Conservation (phyloP, 2,113 vertebrate genomes). For the Camelus bactrianus region DNA sequence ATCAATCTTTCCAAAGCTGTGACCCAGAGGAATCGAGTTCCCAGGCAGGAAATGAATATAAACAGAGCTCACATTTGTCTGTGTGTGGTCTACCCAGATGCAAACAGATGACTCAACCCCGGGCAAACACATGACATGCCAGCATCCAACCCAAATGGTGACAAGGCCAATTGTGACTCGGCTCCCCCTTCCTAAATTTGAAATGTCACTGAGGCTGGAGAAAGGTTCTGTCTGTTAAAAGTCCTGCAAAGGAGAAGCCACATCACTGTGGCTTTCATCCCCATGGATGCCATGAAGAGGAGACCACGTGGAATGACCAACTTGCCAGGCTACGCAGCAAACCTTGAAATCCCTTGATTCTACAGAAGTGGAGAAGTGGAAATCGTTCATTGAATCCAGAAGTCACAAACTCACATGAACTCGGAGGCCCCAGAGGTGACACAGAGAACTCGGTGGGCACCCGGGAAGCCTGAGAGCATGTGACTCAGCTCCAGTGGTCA, state of each 20-base stretch:
- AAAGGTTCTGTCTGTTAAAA: slow-evolving; percentile 43
- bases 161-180: slow-evolving; percentile 53
- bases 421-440: not conserved
- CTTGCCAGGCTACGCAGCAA: not conserved
- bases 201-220: slow-evolving; percentile 66
- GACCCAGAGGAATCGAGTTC: slow-evolving; percentile 62
- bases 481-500: not conserved
- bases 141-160: slow-evolving; percentile 53
- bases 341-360: not conserved
- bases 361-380: not conserved
- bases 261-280: not conserved
- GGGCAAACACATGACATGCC: slow-evolving; percentile 71
- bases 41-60: slow-evolving; percentile 68
- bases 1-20: slow-evolving; percentile 63
- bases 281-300: not conserved
- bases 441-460: not conserved
- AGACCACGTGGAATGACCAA: not conserved
- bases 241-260: not conserved
- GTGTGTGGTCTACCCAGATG: slow-evolving; percentile 69
- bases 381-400: not conserved
- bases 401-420: not conserved
- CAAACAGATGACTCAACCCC: slow-evolving; percentile 81
- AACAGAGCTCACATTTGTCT: slow-evolving; percentile 71
- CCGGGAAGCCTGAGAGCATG: not conserved
- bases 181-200: slow-evolving; percentile 31